phyloP scores from a whole-genome alignment of 2,888 invertebrate species.

The Nomada ruficornis region DNA sequence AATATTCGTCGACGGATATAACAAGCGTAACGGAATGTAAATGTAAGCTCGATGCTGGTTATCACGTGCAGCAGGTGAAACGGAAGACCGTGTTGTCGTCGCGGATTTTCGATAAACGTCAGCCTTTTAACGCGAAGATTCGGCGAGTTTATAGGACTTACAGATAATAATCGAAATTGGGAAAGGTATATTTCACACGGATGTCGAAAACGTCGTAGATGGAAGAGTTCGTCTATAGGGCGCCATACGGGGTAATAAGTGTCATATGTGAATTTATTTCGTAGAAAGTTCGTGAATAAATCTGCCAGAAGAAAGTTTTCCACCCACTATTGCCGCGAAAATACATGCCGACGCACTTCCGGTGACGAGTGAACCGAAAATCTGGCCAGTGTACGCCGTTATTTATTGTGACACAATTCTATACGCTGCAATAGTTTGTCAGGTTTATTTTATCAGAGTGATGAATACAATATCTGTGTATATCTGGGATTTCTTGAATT shows the following conservation, averaged over 20 bases:
- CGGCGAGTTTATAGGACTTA: background rate
- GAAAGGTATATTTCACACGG: conserved; percentile 11
- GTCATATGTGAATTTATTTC: conserved; percentile 52
- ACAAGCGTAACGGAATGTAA: background rate
- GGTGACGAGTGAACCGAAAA: conserved; percentile 9
- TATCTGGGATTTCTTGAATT: background rate
- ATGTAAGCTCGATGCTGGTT: background rate
- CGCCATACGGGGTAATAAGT: conserved; percentile 32
- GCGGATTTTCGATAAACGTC: background rate
- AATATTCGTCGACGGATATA: no score
- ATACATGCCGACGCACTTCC: background rate
- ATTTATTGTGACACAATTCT: conserved; percentile 4
- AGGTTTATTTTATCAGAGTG: background rate
- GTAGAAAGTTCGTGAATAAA: conserved; percentile 46
- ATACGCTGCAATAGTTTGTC: background rate
- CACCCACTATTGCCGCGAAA: conserved; percentile 3
- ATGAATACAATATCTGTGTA: background rate
- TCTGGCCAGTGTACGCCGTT: conserved; percentile 6
- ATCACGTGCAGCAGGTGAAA: background rate
- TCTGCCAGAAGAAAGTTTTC: conserved; percentile 34
- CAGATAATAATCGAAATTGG: conserved; percentile 7
- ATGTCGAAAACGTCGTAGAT: background rate
- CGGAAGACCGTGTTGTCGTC: background rate
- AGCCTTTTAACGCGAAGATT: background rate
- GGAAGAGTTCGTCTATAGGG: conserved; percentile 12